Percentiles rank a stretch among this genome's conserved stretches.
Conservation (phyloP, 1,140 invertebrate genomes). For the Nasonia vitripennis region DNA sequence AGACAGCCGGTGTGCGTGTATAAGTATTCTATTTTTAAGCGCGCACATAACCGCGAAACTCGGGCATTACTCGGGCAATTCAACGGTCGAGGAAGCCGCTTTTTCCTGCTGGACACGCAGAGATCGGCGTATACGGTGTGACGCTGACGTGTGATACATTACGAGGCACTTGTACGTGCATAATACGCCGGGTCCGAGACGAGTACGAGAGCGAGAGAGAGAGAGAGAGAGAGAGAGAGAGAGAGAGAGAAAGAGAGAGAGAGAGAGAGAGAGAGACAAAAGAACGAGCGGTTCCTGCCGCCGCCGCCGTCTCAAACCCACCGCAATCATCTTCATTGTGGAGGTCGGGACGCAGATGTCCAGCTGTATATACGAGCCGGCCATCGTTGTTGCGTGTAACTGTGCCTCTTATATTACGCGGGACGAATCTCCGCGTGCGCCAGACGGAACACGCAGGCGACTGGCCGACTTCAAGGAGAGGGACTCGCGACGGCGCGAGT, state of each 20-base stretch:
- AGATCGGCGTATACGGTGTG: too few relatives aligned
- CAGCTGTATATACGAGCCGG: background rate
- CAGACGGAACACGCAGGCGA: slow-evolving; percentile 5
- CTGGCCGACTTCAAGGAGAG: background rate
- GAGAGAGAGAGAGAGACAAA: slow-evolving; percentile 2
- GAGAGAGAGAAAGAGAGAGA: background rate
- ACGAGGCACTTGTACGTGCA: background rate
- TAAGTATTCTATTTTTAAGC: background rate
- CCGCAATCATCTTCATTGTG: background rate
- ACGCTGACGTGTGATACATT: too few relatives aligned
- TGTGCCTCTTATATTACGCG: slow-evolving; percentile 19
- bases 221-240: background rate
- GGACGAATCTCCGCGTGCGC: slow-evolving; percentile 15
- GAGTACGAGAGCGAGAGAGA: background rate
- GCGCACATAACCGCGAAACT: slow-evolving; percentile 2
- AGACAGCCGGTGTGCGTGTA: background rate
- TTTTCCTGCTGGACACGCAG: background rate
- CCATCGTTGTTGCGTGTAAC: background rate
- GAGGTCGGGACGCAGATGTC: background rate
- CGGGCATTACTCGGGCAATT: background rate
- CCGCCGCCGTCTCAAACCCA: slow-evolving; percentile 1
- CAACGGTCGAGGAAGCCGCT: slow-evolving; percentile 10
- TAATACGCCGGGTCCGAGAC: background rate
- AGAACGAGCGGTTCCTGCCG: background rate
- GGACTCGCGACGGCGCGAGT: background rate